phyloP scores from a whole-genome alignment of 2,888 invertebrate species.

The Agriopis marginaria region DNA sequence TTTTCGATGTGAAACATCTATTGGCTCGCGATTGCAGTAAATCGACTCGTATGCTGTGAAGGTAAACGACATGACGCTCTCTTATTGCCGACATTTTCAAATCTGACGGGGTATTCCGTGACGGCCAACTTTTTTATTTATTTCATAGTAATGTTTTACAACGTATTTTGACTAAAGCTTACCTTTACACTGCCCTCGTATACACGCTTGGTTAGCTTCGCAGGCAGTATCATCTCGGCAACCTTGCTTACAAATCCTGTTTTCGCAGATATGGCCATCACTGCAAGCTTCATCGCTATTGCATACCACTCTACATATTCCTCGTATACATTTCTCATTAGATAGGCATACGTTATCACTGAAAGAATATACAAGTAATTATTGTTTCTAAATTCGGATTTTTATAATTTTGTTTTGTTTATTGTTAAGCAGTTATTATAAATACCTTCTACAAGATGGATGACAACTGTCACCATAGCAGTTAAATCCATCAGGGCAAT shows the following conservation, averaged over 20 bases:
- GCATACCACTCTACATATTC: constrained; percentile 93
- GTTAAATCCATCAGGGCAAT: constrained; percentile 90
- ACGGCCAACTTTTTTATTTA: not conserved
- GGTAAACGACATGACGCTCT: too few relatives aligned
- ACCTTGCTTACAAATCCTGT: constrained; percentile 94
- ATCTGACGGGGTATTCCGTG: too few relatives aligned
- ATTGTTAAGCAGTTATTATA: constrained; percentile 12
- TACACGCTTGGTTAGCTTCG: constrained; percentile 90
- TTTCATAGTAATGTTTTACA: not conserved
- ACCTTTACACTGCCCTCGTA: constrained; percentile 93
- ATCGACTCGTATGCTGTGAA: too few relatives aligned
- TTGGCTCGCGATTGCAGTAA: too few relatives aligned
- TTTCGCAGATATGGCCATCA: constrained; percentile 94
- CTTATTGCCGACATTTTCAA: too few relatives aligned
- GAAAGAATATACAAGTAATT: constrained; percentile 52
- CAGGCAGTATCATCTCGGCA: constrained; percentile 95
- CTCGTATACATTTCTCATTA: constrained; percentile 94
- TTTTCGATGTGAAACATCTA: too few relatives aligned
- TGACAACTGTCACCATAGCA: constrained; percentile 94
- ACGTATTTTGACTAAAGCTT: constrained; percentile 40
- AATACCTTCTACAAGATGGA: constrained; percentile 90
- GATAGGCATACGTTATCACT: constrained; percentile 93
- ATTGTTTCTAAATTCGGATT: not conserved
- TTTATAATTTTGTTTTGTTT: not conserved
- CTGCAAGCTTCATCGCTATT: constrained; percentile 94